A percentile compares a stretch with the other conserved stretches of the same genome.
These are phyloP conservation scores for Thyatira batis DNA, from an alignment of 2,888 invertebrate genomes.

Conservation along the genomic window DNA sequence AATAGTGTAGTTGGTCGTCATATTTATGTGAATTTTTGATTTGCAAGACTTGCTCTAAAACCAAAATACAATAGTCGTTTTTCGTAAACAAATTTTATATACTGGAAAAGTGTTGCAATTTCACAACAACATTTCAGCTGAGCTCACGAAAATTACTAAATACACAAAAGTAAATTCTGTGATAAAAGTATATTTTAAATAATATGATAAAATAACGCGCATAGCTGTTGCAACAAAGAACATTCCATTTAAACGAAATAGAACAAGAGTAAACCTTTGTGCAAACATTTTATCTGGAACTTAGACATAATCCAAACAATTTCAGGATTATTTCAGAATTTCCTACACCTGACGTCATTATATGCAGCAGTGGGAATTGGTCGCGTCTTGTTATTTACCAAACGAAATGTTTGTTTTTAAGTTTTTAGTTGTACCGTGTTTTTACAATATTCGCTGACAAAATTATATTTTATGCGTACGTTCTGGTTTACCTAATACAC, in stretches of 20 bases:
- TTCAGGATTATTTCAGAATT: background rate
- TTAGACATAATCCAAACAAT: background rate
- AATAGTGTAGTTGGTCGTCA: too few relatives aligned
- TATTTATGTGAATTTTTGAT: too few relatives aligned
- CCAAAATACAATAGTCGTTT: too few relatives aligned
- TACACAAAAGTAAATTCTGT: background rate
- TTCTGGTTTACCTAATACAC: too few relatives aligned
- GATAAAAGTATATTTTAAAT: background rate
- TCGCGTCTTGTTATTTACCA: background rate
- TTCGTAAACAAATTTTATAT: background rate
- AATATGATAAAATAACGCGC: background rate
- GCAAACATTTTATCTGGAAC: conserved; percentile 18
- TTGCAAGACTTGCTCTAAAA: too few relatives aligned
- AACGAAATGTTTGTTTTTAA: background rate
- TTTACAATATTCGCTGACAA: background rate
- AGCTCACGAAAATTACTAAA: background rate
- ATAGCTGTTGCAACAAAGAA: background rate
- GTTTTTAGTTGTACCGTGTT: background rate
- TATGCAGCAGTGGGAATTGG: background rate
- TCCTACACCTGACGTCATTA: conserved; percentile 1
- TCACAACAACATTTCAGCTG: background rate
- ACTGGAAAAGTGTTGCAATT: background rate
- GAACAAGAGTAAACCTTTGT: conserved; percentile 17
- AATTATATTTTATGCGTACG: too few relatives aligned
- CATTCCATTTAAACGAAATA: background rate